Evolutionary conservation across 2,797 vertebrate species (phyloP).

Genomic region (Oophaga sylvatica): DNA sequence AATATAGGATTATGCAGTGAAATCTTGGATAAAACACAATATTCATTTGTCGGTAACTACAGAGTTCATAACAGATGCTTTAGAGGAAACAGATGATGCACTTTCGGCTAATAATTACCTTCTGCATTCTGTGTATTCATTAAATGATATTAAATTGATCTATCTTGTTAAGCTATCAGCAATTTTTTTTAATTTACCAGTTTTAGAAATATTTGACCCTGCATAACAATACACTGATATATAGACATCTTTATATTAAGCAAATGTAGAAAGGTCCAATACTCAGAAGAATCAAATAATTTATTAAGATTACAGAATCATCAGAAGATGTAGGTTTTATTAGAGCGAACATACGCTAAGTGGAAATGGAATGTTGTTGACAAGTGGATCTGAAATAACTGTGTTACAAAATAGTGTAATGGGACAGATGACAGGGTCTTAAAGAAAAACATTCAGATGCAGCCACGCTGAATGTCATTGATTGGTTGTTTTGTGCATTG

Average conservation of each 20-base stretch:
- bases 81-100: conserved; percentile 32
- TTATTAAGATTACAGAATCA: not conserved
- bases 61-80: conserved; percentile 39
- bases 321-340: not conserved
- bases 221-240: not conserved
- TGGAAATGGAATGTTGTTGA: conserved; percentile 29
- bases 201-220: not conserved
- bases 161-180: not conserved
- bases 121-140: conserved; percentile 15
- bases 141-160: conserved; percentile 15
- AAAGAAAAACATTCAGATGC: conserved; percentile 8
- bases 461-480: not conserved
- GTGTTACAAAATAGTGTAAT: conserved; percentile 15
- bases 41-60: conserved; percentile 26
- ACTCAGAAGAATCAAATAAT: conserved; percentile 5
- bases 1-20: conserved; percentile 16
- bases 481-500: not conserved
- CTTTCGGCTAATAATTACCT: conserved; percentile 8
- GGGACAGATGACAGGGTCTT: not conserved
- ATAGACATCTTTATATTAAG: not conserved
- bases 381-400: conserved; percentile 19
- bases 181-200: not conserved
- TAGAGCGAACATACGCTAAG: not conserved
- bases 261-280: not conserved
- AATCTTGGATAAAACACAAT: conserved; percentile 25